Evolutionary conservation across 2,113 vertebrate species (phyloP), one percentile per base, ranked within the genome.

Genomic region (Corvus hawaiiensis): DNA sequence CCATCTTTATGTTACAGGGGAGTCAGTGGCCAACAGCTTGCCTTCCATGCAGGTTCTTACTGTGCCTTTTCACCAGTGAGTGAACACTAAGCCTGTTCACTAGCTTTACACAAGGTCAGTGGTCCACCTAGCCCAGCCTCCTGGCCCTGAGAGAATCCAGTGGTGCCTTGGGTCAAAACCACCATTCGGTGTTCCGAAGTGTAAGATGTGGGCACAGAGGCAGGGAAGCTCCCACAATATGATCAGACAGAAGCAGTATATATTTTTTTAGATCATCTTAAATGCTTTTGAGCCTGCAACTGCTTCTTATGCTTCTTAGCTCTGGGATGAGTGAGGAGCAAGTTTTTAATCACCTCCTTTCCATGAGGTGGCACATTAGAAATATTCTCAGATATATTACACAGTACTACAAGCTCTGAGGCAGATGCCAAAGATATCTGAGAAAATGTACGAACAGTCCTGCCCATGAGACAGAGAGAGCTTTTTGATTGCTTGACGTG

Each of bases 201-300:
- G 27, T 9, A 39, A 69, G 30, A 52, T 17, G 10, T 78, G 8
- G 30, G 12, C 12, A 56, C 1, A 4, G 41, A 49, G 32, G 26
- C 43, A 71, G 32, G 16, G n/a, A 74, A 67, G 19, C 4, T 77
- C 33, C n/a, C 59, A 48, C 0, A 6, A 33, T 5, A 37, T 0
- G 0, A 51, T 51, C 37, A 74, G 41, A 54, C 26, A 77, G 44
- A 61, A 77, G 24, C 4, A 41, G 23, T 13, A n/a, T 11, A 3
- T 35, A 59, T 66, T 24, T 59, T 16, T 3, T 76, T 71, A 66
- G 33, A n/a, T 64, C 13, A 58, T 10, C 54, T 39, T 9, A 3
- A 56, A n/a, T 74, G 5, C 11, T 77, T 48, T 69, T 55, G 37
- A 90, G 71, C 13, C 46, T 52, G 19, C 49, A 87, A 35, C 18